These are phyloP conservation scores for Temnopleurus reevesii DNA, from an alignment of 53 echinoderm and acorn worm species.

Conservation along the genomic window DNA sequence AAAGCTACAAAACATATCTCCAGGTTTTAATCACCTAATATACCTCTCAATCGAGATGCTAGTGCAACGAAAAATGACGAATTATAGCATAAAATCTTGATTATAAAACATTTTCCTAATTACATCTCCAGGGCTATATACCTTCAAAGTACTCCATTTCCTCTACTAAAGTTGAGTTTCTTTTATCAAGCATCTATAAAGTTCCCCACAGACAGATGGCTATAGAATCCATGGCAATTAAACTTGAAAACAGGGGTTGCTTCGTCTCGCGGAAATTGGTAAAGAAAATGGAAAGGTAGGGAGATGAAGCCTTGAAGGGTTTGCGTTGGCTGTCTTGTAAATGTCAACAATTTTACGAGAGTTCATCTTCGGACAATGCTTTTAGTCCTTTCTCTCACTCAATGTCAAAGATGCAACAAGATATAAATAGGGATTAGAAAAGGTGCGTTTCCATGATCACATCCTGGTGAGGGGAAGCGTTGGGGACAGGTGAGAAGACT, in stretches of 20 bases:
- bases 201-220: slow-evolving; percentile 5
- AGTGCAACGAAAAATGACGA: no score
- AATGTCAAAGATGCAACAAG: neutral
- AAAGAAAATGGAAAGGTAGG: neutral
- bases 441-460: neutral
- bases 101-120: neutral
- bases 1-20: no score
- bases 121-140: neutral
- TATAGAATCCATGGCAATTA: slow-evolving; percentile 1
- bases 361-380: slow-evolving; percentile 18
- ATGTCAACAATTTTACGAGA: slow-evolving; percentile 28
- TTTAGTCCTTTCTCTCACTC: neutral
- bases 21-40: no score
- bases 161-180: neutral
- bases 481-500: neutral
- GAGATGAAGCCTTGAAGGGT: slow-evolving; percentile 4
- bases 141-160: neutral
- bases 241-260: slow-evolving; percentile 9
- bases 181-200: neutral
- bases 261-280: slow-evolving; percentile 22
- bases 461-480: neutral
- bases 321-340: neutral
- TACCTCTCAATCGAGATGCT: no score
- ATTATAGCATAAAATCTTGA: no score
- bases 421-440: neutral